Conservation (phyloP, 2,113 vertebrate species). For the Plecturocebus donacophilus region DNA sequence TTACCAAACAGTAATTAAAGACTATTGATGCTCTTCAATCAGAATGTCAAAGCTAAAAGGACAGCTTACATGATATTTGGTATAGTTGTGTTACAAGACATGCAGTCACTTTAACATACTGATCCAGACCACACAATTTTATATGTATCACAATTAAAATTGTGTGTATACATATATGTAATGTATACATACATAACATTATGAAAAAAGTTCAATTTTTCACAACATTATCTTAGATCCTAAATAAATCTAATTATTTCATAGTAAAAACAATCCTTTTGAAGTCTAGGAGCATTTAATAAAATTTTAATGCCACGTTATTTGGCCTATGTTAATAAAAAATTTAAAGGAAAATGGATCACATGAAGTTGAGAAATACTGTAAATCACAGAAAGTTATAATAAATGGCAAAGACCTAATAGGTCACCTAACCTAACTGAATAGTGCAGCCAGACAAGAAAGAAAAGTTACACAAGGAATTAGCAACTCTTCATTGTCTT, state of each 20-base stretch:
- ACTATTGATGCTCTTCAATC: background rate
- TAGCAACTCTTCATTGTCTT: background rate
- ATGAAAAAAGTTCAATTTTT: background rate
- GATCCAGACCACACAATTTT: background rate
- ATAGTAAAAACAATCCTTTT: background rate
- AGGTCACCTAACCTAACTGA: background rate
- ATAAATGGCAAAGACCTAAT: background rate
- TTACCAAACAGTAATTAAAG: background rate
- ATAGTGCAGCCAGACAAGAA: background rate
- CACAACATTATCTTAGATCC: background rate
- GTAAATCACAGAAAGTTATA: background rate
- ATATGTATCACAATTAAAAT: background rate
- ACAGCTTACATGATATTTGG: background rate
- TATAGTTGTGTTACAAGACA: background rate
- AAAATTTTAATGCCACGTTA: constrained; percentile 39
- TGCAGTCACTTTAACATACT: background rate
- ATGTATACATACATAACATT: background rate
- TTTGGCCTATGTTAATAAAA: constrained; percentile 15
- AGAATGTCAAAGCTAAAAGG: background rate
- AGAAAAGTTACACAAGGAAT: background rate
- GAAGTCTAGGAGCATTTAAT: background rate
- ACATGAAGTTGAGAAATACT: background rate
- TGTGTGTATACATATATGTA: background rate
- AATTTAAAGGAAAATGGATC: background rate
- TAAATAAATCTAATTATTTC: background rate